A percentile compares a stretch with the other conserved stretches of the same genome.
These are phyloP conservation scores for Orthonychiurus folsomi DNA, from an alignment of 2,888 invertebrate species.

Conservation along the genomic window DNA sequence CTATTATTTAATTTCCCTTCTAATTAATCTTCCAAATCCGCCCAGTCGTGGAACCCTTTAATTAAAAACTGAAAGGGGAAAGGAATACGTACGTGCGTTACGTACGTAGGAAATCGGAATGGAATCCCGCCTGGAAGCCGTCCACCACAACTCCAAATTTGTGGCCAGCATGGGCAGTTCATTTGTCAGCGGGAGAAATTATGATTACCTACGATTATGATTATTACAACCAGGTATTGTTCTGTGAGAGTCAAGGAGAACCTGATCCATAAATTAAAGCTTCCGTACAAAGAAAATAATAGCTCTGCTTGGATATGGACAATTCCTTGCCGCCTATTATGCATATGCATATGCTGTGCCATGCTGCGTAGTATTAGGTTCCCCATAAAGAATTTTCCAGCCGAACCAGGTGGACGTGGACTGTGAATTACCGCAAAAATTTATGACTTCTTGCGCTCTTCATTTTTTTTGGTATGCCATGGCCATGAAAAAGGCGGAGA, in stretches of 20 bases:
- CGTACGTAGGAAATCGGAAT: background rate
- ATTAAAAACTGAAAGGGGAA: too few relatives aligned
- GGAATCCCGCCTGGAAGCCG: background rate
- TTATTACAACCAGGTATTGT: conserved; percentile 7
- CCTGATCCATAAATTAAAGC: conserved; percentile 3
- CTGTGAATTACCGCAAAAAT: too few relatives aligned
- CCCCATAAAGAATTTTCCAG: too few relatives aligned
- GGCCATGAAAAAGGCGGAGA: too few relatives aligned
- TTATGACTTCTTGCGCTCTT: too few relatives aligned
- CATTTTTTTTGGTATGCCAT: too few relatives aligned
- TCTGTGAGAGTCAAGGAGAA: background rate
- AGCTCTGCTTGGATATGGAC: background rate
- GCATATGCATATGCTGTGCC: background rate
- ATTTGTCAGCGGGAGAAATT: conserved; percentile 14
- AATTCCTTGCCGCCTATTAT: background rate
- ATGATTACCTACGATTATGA: conserved; percentile 12
- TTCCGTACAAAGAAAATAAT: background rate
- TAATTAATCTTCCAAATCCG: background rate
- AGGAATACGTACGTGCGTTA: too few relatives aligned
- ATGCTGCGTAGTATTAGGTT: too few relatives aligned
- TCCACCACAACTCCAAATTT: too few relatives aligned
- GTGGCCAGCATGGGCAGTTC: conserved; percentile 6
- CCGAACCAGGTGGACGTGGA: too few relatives aligned
- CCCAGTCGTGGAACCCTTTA: background rate
- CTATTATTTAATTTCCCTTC: background rate